phyloP scores from a whole-genome alignment of 2,113 vertebrate species.

The Laterallus jamaicensis region DNA sequence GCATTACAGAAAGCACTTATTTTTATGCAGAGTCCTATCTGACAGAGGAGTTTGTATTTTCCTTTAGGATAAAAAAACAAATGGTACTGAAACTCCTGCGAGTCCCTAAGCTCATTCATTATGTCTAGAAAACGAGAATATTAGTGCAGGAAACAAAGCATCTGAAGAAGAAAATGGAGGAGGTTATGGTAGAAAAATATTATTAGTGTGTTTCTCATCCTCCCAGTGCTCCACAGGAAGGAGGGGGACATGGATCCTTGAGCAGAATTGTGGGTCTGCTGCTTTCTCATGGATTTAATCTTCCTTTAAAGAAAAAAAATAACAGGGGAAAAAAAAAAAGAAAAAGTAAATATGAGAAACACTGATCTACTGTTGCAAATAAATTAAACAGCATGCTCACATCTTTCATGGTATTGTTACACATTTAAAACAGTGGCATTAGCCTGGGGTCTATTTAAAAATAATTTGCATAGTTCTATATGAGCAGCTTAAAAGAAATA shows the following conservation, averaged over 20 bases:
- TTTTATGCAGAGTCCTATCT: conserved; percentile 72
- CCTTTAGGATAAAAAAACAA: conserved; percentile 77
- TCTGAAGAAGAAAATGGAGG: conserved; percentile 63
- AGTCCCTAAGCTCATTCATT: conserved; percentile 76
- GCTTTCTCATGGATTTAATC: conserved; percentile 12
- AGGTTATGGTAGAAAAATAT: conserved; percentile 29
- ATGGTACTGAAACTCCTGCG: conserved; percentile 66
- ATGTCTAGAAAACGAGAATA: conserved; percentile 65
- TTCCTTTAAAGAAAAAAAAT: neutral
- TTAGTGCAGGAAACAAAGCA: conserved; percentile 53
- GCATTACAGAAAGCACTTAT: conserved; percentile 63
- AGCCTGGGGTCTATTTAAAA: conserved; percentile 49
- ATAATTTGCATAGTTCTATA: conserved; percentile 37
- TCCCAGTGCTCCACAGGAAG: neutral
- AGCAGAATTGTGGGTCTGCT: conserved; percentile 28
- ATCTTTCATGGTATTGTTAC: neutral
- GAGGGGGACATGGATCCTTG: conserved; percentile 44
- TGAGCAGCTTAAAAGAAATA: neutral
- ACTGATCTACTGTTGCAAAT: neutral
- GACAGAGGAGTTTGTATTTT: conserved; percentile 68
- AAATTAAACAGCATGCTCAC: conserved; percentile 25
- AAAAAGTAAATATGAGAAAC: neutral
- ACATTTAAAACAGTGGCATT: conserved; percentile 32
- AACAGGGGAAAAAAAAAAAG: neutral
- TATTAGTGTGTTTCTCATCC: conserved; percentile 20